Evolutionary conservation across 2,797 vertebrate genomes (phyloP), one percentile per base, ranked within the genome.

Genomic region (Bufotes viridis): DNA sequence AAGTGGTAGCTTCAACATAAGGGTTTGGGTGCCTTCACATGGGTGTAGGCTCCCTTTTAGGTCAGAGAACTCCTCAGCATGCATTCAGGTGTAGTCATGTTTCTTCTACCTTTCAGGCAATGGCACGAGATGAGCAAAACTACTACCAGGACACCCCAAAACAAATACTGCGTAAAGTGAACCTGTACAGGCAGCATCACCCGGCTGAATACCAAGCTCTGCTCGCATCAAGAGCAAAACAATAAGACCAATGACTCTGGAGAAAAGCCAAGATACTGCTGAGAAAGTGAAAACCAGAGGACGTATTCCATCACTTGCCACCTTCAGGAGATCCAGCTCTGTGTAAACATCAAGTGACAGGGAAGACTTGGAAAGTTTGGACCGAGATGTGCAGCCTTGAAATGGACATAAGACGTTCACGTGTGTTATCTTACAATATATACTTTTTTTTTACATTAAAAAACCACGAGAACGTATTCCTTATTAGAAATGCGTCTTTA

Each of bases 141-240:
- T 98, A 98, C 90, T 99, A 99, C 91, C 98, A 99, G 94, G 98
- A 99, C 90, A 99, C 97, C 0, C 98, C 98, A 1, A 98, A 98
- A 84, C 97, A 99, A 93, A 99, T 99, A 92, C 95, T 94, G 91
- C 96, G 96, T 83, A 99, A 99, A 86, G 95, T 99, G 89, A 93
- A 95, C 0, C 94, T 97, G 81, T 98, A 98, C 91, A 96, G 96
- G 83, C 96, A 96, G 8, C 97, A 96, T 90, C 97, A 99, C 90
- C 91, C 95, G 0, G 89, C 92, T 3, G 95, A 97, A 15, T 97
- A 96, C 90, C 90, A 94, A 20, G 89, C 91, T 20, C 98, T 98
- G 79, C 2, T 94, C 7, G 87, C 91, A 2, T 95, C 94, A 2
- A 57, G 51, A 24, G 70, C 60, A n/a, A 72, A 49, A 26, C 74